Evolutionary conservation across 2,888 invertebrate genomes (phyloP).

Genomic region (Craniophora ligustri): DNA sequence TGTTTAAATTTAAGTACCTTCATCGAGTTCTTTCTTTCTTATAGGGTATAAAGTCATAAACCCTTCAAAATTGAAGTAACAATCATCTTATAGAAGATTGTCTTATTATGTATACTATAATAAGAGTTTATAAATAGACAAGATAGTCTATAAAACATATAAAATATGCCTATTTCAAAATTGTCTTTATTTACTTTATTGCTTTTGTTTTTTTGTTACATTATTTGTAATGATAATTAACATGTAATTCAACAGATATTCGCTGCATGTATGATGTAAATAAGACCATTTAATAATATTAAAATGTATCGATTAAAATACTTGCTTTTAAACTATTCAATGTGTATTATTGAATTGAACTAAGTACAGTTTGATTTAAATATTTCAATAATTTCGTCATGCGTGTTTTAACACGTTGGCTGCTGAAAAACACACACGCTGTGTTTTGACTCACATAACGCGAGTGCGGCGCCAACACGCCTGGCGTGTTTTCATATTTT

Average conservation of each 20-base stretch:
- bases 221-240: neutral
- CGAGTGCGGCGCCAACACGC: no score
- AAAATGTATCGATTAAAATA: constrained; percentile 1
- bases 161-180: neutral
- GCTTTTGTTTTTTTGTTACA: neutral
- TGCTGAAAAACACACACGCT: no score
- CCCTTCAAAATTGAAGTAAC: neutral
- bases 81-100: constrained; percentile 1
- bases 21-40: no score
- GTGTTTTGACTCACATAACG: no score
- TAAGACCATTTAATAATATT: neutral
- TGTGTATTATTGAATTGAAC: no score
- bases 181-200: neutral
- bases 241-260: no score
- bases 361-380: no score
- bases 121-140: neutral
- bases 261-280: constrained; percentile 2
- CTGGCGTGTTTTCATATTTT: no score
- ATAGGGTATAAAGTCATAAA: constrained; percentile 6
- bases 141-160: neutral
- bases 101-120: neutral
- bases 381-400: no score
- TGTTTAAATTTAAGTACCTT: no score
- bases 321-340: no score
- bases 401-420: no score